Conservation (phyloP, 1,140 invertebrate genomes). For the Hycleus cichorii region DNA sequence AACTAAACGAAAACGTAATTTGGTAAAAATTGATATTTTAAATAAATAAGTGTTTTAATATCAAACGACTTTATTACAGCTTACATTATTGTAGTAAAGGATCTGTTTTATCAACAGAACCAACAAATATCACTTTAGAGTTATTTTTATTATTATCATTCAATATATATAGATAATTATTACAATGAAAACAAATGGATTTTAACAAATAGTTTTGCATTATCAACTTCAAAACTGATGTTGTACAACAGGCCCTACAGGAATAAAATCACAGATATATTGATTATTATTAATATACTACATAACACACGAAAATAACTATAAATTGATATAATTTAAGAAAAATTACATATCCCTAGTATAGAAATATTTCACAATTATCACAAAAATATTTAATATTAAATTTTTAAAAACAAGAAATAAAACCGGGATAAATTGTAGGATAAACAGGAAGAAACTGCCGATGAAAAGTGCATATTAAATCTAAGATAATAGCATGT, state of each 20-base stretch:
- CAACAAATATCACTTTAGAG: no score
- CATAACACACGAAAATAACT: background rate
- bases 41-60: no score
- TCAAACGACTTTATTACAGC: no score
- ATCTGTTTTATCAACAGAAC: no score
- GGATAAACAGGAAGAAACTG: background rate
- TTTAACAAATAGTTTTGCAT: no score
- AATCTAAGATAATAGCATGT: background rate
- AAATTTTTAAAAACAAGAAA: background rate
- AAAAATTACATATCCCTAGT: background rate
- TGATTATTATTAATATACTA: slow-evolving; percentile 23
- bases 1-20: no score
- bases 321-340: background rate
- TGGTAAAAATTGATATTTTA: no score
- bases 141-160: no score
- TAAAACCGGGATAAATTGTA: background rate
- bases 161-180: no score
- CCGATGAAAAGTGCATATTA: background rate
- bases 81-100: no score
- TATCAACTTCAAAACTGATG: no score
- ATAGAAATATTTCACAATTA: slow-evolving; percentile 7
- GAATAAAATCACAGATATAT: slow-evolving; percentile 37
- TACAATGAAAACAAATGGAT: no score
- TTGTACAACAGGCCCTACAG: slow-evolving; percentile 12
- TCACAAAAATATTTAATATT: slow-evolving; percentile 3